A percentile compares a stretch with the other conserved stretches of the same genome.
Evolutionary conservation across 2,888 invertebrate genomes (phyloP).

Genomic region (Euplexia lucipara): DNA sequence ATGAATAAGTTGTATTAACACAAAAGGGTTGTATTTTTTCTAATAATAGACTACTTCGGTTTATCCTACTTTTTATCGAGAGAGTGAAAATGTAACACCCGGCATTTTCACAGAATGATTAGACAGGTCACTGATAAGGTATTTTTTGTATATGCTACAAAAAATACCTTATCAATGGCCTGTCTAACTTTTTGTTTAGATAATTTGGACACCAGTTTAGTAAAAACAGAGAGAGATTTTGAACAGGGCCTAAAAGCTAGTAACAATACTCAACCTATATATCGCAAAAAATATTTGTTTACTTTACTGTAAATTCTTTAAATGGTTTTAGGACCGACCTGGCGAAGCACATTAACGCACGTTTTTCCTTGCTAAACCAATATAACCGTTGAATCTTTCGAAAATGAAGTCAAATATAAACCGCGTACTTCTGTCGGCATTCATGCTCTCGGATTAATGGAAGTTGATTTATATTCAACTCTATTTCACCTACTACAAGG

Average conservation of each 20-base stretch:
- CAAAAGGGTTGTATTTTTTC: slow-evolving; percentile 20
- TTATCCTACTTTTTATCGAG: slow-evolving; percentile 35
- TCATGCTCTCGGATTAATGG: too few relatives aligned
- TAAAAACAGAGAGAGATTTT: not conserved
- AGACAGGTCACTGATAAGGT: slow-evolving; percentile 29
- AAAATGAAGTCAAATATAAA: too few relatives aligned
- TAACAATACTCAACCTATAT: not conserved
- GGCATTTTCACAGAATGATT: slow-evolving; percentile 40
- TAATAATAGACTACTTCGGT: not conserved
- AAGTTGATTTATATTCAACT: too few relatives aligned
- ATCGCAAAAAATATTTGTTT: not conserved
- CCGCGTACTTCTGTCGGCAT: too few relatives aligned
- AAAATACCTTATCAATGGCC: too few relatives aligned
- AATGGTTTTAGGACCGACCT: too few relatives aligned
- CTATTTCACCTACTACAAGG: too few relatives aligned
- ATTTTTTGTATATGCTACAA: slow-evolving; percentile 14
- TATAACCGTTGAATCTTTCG: too few relatives aligned
- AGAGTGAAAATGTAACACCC: slow-evolving; percentile 28
- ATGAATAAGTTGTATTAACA: not conserved
- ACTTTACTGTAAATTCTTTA: not conserved
- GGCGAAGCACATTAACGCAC: too few relatives aligned
- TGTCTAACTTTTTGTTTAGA: not conserved
- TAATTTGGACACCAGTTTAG: not conserved
- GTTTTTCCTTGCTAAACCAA: too few relatives aligned
- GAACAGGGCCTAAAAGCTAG: not conserved